Evolutionary conservation across 1,140 invertebrate species (phyloP), one percentile per base, ranked within the genome.

Genomic region (Onthophagus taurus): DNA sequence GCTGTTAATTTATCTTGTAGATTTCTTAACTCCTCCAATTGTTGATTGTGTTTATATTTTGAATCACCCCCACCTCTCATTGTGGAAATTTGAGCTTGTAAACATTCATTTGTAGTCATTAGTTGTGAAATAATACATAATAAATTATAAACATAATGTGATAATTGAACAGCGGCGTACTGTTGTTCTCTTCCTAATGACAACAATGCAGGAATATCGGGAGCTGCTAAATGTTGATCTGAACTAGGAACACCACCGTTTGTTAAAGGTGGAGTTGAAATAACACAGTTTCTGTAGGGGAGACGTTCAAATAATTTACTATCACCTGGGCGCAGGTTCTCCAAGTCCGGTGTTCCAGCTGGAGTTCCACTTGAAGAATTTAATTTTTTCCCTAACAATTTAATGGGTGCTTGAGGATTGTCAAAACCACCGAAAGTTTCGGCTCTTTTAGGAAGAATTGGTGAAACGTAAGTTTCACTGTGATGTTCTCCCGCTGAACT

Each of bases 371-470:
- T 47, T 1, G 54, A 53, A 4, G 54, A 54, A 30, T 60, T 54
- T 19, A 55, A 46, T 45, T 65, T 64, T 31, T 59, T 65, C 12
- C 60, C 55, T 17, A 61, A 36, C 11, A 61, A 36, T 48, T 63
- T 64, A 16, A 61, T 46, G 3, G 59, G 57, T 35, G 47, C 45
- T 54, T 69, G 69, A 17, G 71, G 70, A 47, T 82, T 80, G 66
- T 95, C 91, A 60, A 95, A 95, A 2, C 91, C 92, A 7, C 89
- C 89, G 68, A 95, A 96, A 1, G 92, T 95, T 69, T 95, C 91
- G 0, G 92, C 90, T 21, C 91, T 71, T 54, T 90, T 83, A 3
- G 92, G 90, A 44, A 95, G 64, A 13, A 85, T 82, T 6, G 88
- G 82, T 13, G 84, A 83, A 29, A 83, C 75, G 58, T 87, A 90